Base-by-base conservation (phyloP, 2,797 vertebrate genomes). In the Rhodeus uyekii region DNA sequence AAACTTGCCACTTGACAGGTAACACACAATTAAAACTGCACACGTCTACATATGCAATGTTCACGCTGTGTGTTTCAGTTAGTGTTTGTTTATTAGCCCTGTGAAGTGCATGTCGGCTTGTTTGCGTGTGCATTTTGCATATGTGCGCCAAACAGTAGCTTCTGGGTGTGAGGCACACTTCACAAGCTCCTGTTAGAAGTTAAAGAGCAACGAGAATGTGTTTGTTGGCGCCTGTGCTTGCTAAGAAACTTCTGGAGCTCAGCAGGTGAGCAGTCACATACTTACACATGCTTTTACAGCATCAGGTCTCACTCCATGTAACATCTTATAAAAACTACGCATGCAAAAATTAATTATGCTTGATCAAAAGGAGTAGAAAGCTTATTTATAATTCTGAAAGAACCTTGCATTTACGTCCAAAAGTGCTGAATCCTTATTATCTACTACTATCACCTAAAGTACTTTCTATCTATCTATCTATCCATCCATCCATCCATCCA, bases 251-350 rank as follows among this genome's bases (percentile, higher is more conserved):
- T 78, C 58, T 83, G 83, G 80, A 80, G 65, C 80, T n/a, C 86
- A 86, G 88, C 89, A 87, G 88, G 88, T 85, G 85, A 89, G 79
- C 83, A 85, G 83, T 78, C 83, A 55, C 74, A 84, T 68, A 77
- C 78, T 34, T 61, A 22, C 74, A 82, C 8, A 18, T 50, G 71
- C 75, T 55, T 75, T 86, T 68, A 72, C 78, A 69, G 84, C 60
- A 8, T 76, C 84, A 83, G 78, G 42, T 71, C 84, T 80, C 76
- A 72, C 53, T 83, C 77, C 80, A 84, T 55, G 14, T 44, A 84
- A 80, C 48, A 29, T 8, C 27, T 77, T 65, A 36, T 65, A 80
- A 83, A 67, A 82, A 68, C 68, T 65, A 63, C 72, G 22, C 34
- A 63, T 60, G 72, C 78, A 68, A 22, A 74, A 64, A 34, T 60